Evolutionary conservation across 1,140 invertebrate genomes (phyloP), one percentile per base, ranked within the genome.

Genomic region (Apis cerana): DNA sequence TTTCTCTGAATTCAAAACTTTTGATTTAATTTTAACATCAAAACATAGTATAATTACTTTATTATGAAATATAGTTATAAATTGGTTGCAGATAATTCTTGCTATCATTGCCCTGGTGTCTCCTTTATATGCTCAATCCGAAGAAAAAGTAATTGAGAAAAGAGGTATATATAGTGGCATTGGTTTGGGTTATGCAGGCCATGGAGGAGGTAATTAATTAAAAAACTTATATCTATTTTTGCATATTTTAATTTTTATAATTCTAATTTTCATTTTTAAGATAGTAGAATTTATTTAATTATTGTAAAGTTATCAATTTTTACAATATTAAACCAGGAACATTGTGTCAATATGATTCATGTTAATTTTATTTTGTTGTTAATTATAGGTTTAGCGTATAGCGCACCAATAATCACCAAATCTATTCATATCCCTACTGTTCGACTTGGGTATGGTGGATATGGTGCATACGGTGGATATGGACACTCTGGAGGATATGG

Each of bases 91-190:
- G 93, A 58, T 93, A 21, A 27, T 92, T 56, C 71, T 93, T 62
- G 82, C 89, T 69, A 82, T 93, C 43, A 75, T 93, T 21, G 86
- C 91, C 70, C 72, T 93, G 75, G 90, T 88, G 64, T 69, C 91
- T 23, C 88, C 93, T 17, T 91, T 91, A 58, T 93, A 84, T 67
- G 91, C 86, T 62, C 86, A 93, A 74, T 19, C 84, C 0, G 90
- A 88, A 9, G 69, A 76, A 1, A 94, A 93, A 61, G 91, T 89
- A 74, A 83, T 92, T 21, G 92, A 93, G 0, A 94, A 94, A 75
- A 83, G 93, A 89, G 93, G 92, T 65, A 11, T 91, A 13, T 89
- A 87, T 33, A 33, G 70, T 33, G 77, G 77, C 56, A 79, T 80
- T n/a, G 88, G 90, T 27, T 85, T 86, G 19, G 85, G 83, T 74